Evolutionary conservation across 2,797 vertebrate genomes (phyloP), one percentile per base, ranked within the genome.

Genomic region (Sphenodon punctatus): DNA sequence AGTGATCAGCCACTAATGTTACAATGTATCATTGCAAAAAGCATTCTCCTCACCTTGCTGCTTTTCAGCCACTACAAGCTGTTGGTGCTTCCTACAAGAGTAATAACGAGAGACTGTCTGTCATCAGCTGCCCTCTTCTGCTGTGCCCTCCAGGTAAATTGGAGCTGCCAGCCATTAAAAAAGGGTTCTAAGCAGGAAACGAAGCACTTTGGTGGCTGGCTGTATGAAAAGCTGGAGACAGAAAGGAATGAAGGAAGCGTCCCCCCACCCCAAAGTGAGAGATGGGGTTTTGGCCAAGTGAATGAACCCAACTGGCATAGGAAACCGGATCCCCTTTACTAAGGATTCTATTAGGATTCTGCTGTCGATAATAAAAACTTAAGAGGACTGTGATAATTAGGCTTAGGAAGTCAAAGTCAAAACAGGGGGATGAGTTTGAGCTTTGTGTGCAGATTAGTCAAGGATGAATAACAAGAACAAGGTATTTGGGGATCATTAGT

Each of bases 71-170:
- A 72, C 81, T 53, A 76, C 48, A 79, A 81, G 88, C 87, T 87
- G 78, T 87, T 46, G 71, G 43, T 74, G 90, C 81, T 46, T 66
- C 84, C 72, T 79, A 75, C 45, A 80, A 86, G 82, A 80, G 80
- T 61, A 68, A 64, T 56, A 92, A 91, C 65, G 46, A 30, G 78
- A 86, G 67, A 85, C 67, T 75, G 41, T 77, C 89, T 90, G 82
- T 90, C 91, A 91, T 34, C 82, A 3, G 49, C 90, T 80, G 85
- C 90, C 83, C 74, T 91, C 39, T 55, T 74, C 67, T 89, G 74
- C 89, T 90, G 72, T 96, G 93, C 95, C 95, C 94, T 94, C 46
- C 90, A 93, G 96, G 92, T 91, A 95, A 93, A 90, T 7, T 84
- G 86, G 90, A 88, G 86, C 78, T 92, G 66, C 88, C 81, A 93